Conservation (phyloP, 2,797 vertebrate species). For the Chromobotia macracanthus region DNA sequence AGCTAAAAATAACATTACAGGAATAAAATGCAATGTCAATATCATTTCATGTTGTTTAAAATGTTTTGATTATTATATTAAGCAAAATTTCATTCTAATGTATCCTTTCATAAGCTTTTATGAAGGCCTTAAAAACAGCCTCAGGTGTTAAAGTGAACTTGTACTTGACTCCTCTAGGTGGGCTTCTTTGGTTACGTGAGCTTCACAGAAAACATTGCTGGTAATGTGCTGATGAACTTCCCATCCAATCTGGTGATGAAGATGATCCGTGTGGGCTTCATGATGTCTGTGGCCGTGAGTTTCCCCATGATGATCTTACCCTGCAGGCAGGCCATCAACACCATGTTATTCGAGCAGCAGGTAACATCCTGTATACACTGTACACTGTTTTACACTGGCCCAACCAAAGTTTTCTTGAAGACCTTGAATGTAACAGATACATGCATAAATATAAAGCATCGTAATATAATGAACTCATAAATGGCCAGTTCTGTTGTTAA, state of each 20-base stretch:
- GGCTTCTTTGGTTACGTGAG: conserved; percentile 98
- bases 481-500: no score
- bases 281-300: conserved; percentile 97
- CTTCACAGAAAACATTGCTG: conserved; percentile 91
- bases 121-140: background rate
- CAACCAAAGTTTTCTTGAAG: conserved; percentile 23
- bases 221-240: conserved; percentile 97
- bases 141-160: no score
- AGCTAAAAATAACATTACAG: background rate
- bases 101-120: background rate
- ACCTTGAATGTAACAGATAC: conserved; percentile 39
- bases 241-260: conserved; percentile 95
- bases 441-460: background rate
- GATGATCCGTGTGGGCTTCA: conserved; percentile 93
- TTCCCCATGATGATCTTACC: conserved; percentile 99
- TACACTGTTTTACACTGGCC: background rate
- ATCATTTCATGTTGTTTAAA: no score
- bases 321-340: conserved; percentile 95
- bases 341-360: conserved; percentile 97
- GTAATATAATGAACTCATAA: no score
- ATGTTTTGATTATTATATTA: background rate
- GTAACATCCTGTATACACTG: conserved; percentile 64
- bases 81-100: background rate
- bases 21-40: background rate
- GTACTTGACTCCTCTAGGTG: conserved; percentile 77